phyloP scores from a whole-genome alignment of 1,140 invertebrate genomes.

The Brachionus plicatilis region DNA sequence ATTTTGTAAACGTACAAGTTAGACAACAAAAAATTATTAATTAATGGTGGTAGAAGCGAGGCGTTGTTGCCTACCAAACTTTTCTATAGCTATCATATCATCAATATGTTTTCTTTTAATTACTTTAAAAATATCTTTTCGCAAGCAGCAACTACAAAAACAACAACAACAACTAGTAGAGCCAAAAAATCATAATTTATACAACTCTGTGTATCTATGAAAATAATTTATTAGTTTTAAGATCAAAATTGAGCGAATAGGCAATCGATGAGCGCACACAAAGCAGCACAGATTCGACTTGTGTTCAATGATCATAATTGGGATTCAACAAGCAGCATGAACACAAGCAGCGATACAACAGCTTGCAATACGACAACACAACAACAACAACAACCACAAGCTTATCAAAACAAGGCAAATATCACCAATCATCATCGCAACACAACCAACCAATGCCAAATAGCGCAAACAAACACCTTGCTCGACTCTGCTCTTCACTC shows the following conservation, averaged over 20 bases:
- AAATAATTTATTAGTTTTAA: background rate
- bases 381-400: background rate
- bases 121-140: background rate
- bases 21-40: background rate
- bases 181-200: background rate
- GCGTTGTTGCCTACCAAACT: background rate
- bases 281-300: background rate
- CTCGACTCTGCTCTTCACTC: background rate
- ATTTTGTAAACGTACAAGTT: background rate
- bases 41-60: background rate
- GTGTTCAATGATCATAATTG: background rate
- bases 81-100: background rate
- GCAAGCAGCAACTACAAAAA: background rate
- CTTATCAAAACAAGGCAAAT: background rate
- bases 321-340: background rate
- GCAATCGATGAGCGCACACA: background rate
- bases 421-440: background rate
- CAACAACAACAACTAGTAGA: no score
- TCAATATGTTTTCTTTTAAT: background rate
- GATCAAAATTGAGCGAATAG: background rate
- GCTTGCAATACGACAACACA: background rate
- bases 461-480: background rate
- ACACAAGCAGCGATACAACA: background rate
- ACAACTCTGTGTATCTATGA: background rate
- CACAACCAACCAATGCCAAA: background rate